phyloP scores from a whole-genome alignment of 2,797 vertebrate genomes.

The Enteromius anoplus region DNA sequence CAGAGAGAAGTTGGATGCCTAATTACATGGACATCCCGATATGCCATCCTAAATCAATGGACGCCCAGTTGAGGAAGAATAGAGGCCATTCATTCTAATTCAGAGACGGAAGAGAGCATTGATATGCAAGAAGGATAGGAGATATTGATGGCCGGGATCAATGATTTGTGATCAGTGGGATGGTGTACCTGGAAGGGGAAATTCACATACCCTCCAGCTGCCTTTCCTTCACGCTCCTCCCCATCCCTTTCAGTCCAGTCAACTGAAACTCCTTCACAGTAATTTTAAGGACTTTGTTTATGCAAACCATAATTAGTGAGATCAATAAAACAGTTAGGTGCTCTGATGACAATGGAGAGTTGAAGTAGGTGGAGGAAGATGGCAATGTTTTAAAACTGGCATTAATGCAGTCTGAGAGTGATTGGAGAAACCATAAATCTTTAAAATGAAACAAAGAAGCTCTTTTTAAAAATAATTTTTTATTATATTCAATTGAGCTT shows the following conservation, averaged over 20 bases:
- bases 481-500: too few relatives aligned
- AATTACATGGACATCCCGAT: slow-evolving; percentile 58
- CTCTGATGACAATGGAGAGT: slow-evolving; percentile 69
- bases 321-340: slow-evolving; percentile 85
- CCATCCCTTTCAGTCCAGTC: slow-evolving; percentile 77
- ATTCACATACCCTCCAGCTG: slow-evolving; percentile 59
- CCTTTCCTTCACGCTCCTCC: slow-evolving; percentile 66
- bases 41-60: slow-evolving; percentile 68
- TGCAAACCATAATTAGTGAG: slow-evolving; percentile 82
- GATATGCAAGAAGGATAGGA: slow-evolving; percentile 59
- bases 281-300: slow-evolving; percentile 75
- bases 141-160: slow-evolving; percentile 70
- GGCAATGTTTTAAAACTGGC: slow-evolving; percentile 54
- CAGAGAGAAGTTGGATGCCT: slow-evolving; percentile 44
- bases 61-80: slow-evolving; percentile 67
- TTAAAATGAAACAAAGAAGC: not conserved
- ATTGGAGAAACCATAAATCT: slow-evolving; percentile 9
- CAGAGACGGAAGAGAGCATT: slow-evolving; percentile 48
- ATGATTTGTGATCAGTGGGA: slow-evolving; percentile 75
- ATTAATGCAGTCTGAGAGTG: slow-evolving; percentile 17
- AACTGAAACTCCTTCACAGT: slow-evolving; percentile 75
- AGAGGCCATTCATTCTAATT: slow-evolving; percentile 64
- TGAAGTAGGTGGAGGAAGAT: slow-evolving; percentile 61
- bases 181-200: slow-evolving; percentile 74
- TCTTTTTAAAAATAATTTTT: too few relatives aligned